phyloP scores from a whole-genome alignment of 2,113 vertebrate genomes.

The Jacana jacana region DNA sequence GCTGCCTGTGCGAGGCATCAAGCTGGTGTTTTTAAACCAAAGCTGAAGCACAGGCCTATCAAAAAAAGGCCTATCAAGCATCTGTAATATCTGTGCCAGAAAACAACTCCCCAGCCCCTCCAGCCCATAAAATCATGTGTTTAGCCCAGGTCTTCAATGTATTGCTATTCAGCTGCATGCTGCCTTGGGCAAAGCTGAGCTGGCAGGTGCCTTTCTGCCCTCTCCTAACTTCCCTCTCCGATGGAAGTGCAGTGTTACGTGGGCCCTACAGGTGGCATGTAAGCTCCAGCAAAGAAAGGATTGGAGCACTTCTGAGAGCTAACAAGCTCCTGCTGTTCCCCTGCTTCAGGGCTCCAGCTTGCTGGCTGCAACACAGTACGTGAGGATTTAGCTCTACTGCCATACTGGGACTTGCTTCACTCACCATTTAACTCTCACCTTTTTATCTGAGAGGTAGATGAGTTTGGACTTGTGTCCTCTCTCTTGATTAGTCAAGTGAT shows the following conservation, averaged over 20 bases:
- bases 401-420: background rate
- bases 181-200: background rate
- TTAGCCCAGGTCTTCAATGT: background rate
- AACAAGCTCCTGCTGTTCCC: background rate
- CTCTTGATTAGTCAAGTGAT: background rate
- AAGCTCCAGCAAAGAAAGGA: background rate
- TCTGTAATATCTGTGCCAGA: background rate
- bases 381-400: background rate
- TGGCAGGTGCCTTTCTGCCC: background rate
- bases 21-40: background rate
- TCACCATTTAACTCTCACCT: background rate
- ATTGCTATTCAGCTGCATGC: background rate
- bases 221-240: background rate
- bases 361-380: accelerated
- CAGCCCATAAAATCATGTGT: background rate
- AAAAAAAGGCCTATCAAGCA: background rate
- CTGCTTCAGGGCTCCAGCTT: background rate
- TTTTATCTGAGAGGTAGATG: background rate
- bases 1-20: background rate
- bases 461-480: background rate
- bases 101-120: background rate
- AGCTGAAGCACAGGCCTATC: background rate
- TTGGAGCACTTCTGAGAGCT: background rate
- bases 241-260: background rate
- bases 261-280: background rate